Conservation (phyloP, 2,797 vertebrate genomes). For the Astyanax mexicanus region DNA sequence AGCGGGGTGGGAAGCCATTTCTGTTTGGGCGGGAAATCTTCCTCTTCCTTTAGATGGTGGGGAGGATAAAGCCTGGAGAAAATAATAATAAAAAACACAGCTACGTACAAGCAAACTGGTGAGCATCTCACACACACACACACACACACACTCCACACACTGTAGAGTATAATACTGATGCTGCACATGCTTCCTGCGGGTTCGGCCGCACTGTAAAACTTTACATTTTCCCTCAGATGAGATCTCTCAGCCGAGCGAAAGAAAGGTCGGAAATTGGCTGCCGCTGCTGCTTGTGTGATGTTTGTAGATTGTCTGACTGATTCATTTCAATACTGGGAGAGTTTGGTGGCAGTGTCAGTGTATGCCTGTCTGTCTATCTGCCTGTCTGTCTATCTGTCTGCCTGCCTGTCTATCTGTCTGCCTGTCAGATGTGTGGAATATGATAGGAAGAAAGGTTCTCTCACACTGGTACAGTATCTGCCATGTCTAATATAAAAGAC, state of each 20-base stretch:
- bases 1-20: conserved; percentile 36
- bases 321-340: conserved; percentile 37
- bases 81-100: neutral
- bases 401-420: neutral
- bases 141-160: neutral
- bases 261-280: conserved; percentile 42
- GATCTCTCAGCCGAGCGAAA: conserved; percentile 32
- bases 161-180: conserved; percentile 3
- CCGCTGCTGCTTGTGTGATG: conserved; percentile 39
- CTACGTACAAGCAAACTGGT: neutral
- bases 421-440: conserved; percentile 4
- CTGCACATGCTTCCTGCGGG: neutral
- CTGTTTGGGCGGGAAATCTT: conserved; percentile 42
- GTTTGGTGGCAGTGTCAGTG: conserved; percentile 3
- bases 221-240: conserved; percentile 32
- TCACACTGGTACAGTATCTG: neutral
- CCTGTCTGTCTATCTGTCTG: too few species aligned
- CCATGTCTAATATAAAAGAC: neutral
- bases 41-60: conserved; percentile 46
- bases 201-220: conserved; percentile 33
- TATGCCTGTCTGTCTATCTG: neutral
- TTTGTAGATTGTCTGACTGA: conserved; percentile 43
- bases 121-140: neutral
- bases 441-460: conserved; percentile 1
- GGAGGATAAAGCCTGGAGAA: conserved; percentile 26